These are phyloP conservation scores for Noctuana brunneofusca DNA, from an alignment of 2,888 invertebrate species.

Conservation along the genomic window DNA sequence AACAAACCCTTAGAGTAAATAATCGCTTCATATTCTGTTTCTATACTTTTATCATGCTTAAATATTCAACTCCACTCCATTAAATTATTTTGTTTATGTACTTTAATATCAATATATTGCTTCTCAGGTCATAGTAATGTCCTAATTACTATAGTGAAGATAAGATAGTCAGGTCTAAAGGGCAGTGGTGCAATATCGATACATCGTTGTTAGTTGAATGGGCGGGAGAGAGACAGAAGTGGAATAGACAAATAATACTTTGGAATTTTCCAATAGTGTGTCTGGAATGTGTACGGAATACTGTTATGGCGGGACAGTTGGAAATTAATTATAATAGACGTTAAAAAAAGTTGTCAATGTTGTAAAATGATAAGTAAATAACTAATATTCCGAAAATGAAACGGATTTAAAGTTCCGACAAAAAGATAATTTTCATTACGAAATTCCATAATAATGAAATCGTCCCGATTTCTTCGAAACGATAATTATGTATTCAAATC, in stretches of 20 bases:
- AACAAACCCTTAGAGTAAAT: no score
- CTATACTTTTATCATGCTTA: no score
- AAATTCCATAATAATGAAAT: not conserved
- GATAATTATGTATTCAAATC: conserved; percentile 1
- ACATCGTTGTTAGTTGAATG: not conserved
- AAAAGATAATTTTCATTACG: not conserved
- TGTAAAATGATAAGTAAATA: no score
- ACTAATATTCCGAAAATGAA: no score
- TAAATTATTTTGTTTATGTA: not conserved
- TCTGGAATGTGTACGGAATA: not conserved
- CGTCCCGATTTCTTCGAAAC: not conserved
- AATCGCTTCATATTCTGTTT: no score
- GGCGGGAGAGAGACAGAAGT: not conserved
- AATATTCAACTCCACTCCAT: no score
- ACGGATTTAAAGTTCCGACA: not conserved
- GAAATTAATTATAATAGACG: no score
- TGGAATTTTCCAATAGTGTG: not conserved
- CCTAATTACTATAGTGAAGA: not conserved
- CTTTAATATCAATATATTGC: not conserved
- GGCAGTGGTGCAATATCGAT: not conserved
- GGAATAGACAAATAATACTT: not conserved
- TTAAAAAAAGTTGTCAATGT: no score
- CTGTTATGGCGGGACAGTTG: not conserved
- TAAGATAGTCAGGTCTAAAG: not conserved
- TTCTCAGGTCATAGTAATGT: not conserved